Percentiles rank a stretch among this genome's conserved stretches.
Evolutionary conservation across 2,113 vertebrate genomes (phyloP).

Genomic region (Leptocoma aspasia): DNA sequence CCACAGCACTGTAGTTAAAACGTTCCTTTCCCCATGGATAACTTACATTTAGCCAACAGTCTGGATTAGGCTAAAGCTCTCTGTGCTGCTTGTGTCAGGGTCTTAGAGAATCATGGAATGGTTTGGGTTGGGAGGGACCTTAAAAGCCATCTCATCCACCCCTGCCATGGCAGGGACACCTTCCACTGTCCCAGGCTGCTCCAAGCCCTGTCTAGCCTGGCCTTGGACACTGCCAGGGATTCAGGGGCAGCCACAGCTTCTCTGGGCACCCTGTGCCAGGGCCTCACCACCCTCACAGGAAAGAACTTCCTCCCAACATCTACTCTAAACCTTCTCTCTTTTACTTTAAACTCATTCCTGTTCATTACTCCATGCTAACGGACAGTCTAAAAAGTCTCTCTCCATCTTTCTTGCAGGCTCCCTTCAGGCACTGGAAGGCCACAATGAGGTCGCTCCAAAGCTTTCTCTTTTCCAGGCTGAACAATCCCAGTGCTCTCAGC

Average conservation of each 20-base stretch:
- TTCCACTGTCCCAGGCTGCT: accelerated
- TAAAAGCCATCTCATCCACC: accelerated
- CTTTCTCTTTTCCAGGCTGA: neutral
- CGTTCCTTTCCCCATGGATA: neutral
- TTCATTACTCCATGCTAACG: neutral
- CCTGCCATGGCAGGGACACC: neutral
- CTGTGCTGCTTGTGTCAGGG: neutral
- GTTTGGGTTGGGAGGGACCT: neutral
- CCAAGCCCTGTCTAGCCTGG: neutral
- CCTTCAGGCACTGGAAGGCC: neutral
- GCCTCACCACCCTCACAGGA: accelerated
- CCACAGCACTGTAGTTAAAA: neutral
- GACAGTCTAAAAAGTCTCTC: neutral
- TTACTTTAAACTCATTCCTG: neutral
- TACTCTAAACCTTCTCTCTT: neutral
- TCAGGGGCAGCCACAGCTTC: neutral
- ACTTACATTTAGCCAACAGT: neutral
- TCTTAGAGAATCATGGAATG: neutral
- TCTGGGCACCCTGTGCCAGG: neutral
- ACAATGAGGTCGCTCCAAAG: neutral
- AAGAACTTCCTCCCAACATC: neutral
- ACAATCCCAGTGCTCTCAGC: neutral
- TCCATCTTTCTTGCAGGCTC: neutral
- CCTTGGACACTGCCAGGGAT: neutral
- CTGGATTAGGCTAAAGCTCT: neutral